Evolutionary conservation across 2,113 vertebrate genomes (phyloP).

Genomic region (Oreochromis aureus): DNA sequence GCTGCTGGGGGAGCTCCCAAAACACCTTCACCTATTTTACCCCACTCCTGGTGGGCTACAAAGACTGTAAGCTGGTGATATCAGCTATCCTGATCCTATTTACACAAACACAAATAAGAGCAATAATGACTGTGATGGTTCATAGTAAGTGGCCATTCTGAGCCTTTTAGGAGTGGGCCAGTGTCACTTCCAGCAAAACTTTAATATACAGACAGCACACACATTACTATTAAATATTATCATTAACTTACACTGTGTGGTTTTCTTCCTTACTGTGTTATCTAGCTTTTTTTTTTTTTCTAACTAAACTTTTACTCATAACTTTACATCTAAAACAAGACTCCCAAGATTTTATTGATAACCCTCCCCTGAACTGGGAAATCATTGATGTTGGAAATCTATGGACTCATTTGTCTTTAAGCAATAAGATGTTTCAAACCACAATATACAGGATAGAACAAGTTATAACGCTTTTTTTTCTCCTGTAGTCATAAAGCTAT

Average conservation of each 20-base stretch:
- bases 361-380: slow-evolving; percentile 8
- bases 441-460: slow-evolving; percentile 13
- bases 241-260: neutral
- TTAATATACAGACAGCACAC: neutral
- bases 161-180: neutral
- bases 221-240: neutral
- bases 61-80: neutral
- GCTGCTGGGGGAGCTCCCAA: neutral
- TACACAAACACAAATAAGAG: too few species aligned
- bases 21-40: neutral
- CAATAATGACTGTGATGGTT: too few species aligned
- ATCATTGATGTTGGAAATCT: slow-evolving; percentile 8
- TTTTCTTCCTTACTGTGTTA: neutral
- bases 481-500: slow-evolving; percentile 59
- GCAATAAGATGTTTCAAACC: slow-evolving; percentile 30
- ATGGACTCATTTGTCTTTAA: slow-evolving; percentile 30
- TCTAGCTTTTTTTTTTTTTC: neutral
- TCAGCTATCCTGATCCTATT: neutral
- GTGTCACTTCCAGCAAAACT: neutral
- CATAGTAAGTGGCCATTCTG: neutral
- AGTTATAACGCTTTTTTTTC: slow-evolving; percentile 41
- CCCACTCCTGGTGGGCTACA: neutral
- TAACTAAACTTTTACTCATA: neutral
- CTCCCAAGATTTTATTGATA: slow-evolving; percentile 1
- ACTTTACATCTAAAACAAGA: slow-evolving; percentile 9